These are phyloP conservation scores for Mythimna ferrago DNA, from an alignment of 2,888 invertebrate species.

Conservation along the genomic window DNA sequence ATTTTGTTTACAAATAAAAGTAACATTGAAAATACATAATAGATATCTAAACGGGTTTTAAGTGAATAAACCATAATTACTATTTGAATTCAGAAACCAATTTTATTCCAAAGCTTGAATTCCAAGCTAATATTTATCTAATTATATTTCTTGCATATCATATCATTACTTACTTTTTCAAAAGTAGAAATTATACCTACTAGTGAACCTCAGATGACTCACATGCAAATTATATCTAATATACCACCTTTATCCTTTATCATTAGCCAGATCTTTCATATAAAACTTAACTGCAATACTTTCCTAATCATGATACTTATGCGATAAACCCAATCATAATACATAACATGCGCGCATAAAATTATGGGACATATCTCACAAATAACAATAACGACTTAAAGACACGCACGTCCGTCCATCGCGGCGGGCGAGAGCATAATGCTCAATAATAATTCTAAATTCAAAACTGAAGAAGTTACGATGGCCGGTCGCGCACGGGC, in stretches of 20 bases:
- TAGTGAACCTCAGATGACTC: slow-evolving; percentile 17
- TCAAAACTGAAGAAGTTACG: slow-evolving; percentile 84
- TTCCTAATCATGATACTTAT: slow-evolving; percentile 55
- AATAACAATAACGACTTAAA: slow-evolving; percentile 74
- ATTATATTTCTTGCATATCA: slow-evolving; percentile 20
- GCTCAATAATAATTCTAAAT: slow-evolving; percentile 82
- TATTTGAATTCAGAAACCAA: slow-evolving; percentile 37
- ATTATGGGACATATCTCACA: slow-evolving; percentile 69
- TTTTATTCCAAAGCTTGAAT: slow-evolving; percentile 36
- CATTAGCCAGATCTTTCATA: slow-evolving; percentile 54
- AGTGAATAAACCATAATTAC: slow-evolving; percentile 56
- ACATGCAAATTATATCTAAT: slow-evolving; percentile 44
- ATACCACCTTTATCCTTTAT: slow-evolving; percentile 34
- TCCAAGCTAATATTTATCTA: slow-evolving; percentile 26
- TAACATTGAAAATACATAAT: slow-evolving; percentile 1
- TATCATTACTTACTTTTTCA: slow-evolving; percentile 38
- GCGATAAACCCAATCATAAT: slow-evolving; percentile 50
- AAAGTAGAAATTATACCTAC: slow-evolving; percentile 32
- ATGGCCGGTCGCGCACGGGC: slow-evolving; percentile 87
- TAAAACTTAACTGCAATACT: slow-evolving; percentile 46
- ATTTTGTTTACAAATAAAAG: slow-evolving; percentile 21
- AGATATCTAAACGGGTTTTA: slow-evolving; percentile 51
- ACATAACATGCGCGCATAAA: slow-evolving; percentile 54
- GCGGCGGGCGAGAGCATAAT: slow-evolving; percentile 75
- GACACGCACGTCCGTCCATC: slow-evolving; percentile 76